Evolutionary conservation across 2,888 invertebrate species (phyloP).

Genomic region (Encarsia formosa): DNA sequence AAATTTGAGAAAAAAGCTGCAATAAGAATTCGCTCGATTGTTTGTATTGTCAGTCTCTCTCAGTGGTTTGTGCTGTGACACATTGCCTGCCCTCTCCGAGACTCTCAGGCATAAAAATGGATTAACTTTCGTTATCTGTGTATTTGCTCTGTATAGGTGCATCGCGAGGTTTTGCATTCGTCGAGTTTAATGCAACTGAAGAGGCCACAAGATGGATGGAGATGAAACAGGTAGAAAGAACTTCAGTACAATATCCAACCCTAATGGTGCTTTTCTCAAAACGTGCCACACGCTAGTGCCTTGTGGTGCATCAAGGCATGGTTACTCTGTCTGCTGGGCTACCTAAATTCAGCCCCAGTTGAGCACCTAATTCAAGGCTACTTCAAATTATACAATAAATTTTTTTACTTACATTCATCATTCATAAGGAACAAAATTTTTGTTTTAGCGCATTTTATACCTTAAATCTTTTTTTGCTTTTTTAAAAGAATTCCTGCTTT

Average conservation of each 20-base stretch:
- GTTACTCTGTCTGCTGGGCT: constrained; percentile 49
- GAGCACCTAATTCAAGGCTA: constrained; percentile 48
- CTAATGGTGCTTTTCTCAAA: constrained; percentile 43
- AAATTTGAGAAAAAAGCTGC: constrained; percentile 36
- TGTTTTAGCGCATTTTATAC: no score
- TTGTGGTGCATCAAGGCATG: constrained; percentile 51
- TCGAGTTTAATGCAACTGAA: constrained; percentile 85
- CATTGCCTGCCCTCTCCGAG: constrained; percentile 52
- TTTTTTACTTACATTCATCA: constrained; percentile 33
- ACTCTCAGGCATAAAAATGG: constrained; percentile 50
- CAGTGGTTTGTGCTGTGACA: constrained; percentile 52
- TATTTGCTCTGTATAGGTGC: constrained; percentile 81
- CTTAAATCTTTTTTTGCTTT: no score
- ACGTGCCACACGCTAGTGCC: constrained; percentile 48
- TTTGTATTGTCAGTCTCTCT: constrained; percentile 46
- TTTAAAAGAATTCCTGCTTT: no score
- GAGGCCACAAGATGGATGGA: constrained; percentile 92
- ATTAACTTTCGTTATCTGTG: constrained; percentile 53
- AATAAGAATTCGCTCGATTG: constrained; percentile 42
- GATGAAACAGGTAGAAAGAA: constrained; percentile 72
- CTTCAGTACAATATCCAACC: constrained; percentile 48
- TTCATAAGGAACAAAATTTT: constrained; percentile 29
- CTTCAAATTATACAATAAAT: constrained; percentile 48
- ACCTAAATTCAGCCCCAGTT: constrained; percentile 48
- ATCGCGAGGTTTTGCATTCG: constrained; percentile 77